A percentile compares a stretch with the other conserved stretches of the same genome.
Evolutionary conservation across 2,797 vertebrate genomes (phyloP).

Genomic region (Takifugu ocellatus): DNA sequence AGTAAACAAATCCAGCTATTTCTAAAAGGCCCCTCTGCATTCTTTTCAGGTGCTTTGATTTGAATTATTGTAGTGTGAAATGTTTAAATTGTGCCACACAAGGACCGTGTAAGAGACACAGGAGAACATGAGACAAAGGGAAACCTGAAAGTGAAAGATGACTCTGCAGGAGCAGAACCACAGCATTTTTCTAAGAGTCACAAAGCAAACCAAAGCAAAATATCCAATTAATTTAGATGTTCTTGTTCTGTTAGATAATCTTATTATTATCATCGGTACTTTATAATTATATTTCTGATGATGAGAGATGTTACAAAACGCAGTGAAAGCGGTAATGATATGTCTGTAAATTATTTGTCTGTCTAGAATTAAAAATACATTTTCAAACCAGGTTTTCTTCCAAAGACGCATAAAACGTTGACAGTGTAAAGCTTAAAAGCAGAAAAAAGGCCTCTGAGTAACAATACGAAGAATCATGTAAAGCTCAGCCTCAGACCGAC

Average conservation of each 20-base stretch:
- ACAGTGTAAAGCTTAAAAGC: slow-evolving; percentile 37
- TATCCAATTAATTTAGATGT: slow-evolving; percentile 12
- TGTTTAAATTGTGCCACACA: slow-evolving; percentile 95
- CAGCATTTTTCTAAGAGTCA: slow-evolving; percentile 71
- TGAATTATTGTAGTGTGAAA: slow-evolving; percentile 96
- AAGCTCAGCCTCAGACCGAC: slow-evolving; percentile 73
- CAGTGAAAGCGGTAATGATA: too few species aligned
- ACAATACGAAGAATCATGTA: slow-evolving; percentile 39
- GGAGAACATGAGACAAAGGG: slow-evolving; percentile 83
- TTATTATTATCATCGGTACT: background rate
- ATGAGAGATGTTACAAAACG: too few species aligned
- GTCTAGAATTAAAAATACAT: slow-evolving; percentile 3
- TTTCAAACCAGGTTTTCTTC: slow-evolving; percentile 37
- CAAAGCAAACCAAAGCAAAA: slow-evolving; percentile 45
- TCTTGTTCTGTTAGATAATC: background rate
- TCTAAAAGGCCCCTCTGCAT: slow-evolving; percentile 79
- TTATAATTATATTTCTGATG: too few species aligned
- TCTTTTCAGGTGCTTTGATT: slow-evolving; percentile 87
- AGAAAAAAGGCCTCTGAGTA: slow-evolving; percentile 33
- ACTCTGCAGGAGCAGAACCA: slow-evolving; percentile 74
- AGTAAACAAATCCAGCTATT: slow-evolving; percentile 90
- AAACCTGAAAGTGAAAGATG: slow-evolving; percentile 82
- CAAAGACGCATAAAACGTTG: background rate
- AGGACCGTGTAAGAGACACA: slow-evolving; percentile 89
- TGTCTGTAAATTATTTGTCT: too few species aligned